Percentiles rank a stretch among this genome's conserved stretches.
phyloP scores from a whole-genome alignment of 2,888 invertebrate species.

The Mallateleia sp. region DNA sequence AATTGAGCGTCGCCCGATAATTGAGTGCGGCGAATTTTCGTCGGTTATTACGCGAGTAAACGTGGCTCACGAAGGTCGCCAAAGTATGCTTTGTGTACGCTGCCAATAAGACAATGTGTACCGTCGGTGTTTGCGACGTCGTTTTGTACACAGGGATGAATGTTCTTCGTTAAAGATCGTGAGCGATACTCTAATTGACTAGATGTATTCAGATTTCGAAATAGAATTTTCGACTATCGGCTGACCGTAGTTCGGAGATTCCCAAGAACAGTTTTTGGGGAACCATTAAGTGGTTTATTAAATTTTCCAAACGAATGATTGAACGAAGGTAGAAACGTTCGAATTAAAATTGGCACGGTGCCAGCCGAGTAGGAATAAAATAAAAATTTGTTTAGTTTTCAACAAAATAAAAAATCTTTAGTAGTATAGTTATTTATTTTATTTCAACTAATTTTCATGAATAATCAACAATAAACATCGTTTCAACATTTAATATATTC shows the following conservation, averaged over 20 bases:
- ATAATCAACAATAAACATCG: too few relatives aligned
- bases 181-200: slow-evolving; percentile 5
- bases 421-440: too few relatives aligned
- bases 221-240: not conserved
- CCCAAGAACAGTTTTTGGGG: too few relatives aligned
- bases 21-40: slow-evolving; percentile 37
- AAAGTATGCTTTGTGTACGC: slow-evolving; percentile 38
- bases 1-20: slow-evolving; percentile 22
- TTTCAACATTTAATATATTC: too few relatives aligned
- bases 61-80: slow-evolving; percentile 9
- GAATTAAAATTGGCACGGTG: too few relatives aligned
- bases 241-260: not conserved
- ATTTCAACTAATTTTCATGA: too few relatives aligned
- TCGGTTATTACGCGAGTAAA: slow-evolving; percentile 52
- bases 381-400: too few relatives aligned
- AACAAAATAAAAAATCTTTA: too few relatives aligned
- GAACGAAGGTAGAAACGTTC: too few relatives aligned
- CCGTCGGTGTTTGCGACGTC: slow-evolving; percentile 36
- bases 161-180: slow-evolving; percentile 26
- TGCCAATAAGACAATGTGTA: slow-evolving; percentile 58
- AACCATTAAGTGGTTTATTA: too few relatives aligned
- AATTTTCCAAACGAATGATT: too few relatives aligned
- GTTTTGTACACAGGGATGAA: slow-evolving; percentile 42
- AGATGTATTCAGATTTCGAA: not conserved
- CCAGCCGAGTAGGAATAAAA: too few relatives aligned